Percentiles rank a stretch among this genome's conserved stretches.
These are phyloP conservation scores for Plectropomus leopardus DNA, from an alignment of 2,113 vertebrate genomes.

Conservation along the genomic window DNA sequence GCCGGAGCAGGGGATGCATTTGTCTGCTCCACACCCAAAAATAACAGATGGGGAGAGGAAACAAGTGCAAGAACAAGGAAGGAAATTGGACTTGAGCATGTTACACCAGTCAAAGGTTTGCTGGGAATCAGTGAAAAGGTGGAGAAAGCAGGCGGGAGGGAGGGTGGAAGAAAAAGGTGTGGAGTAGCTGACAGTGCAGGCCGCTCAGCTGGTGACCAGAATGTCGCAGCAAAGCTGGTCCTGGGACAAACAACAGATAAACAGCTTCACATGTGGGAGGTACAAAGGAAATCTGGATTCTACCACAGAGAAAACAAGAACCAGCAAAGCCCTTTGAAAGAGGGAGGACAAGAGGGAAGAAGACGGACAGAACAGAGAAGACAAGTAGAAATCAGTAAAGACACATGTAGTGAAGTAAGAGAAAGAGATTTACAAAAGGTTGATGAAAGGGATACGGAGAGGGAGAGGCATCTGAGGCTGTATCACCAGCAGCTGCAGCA, in stretches of 20 bases:
- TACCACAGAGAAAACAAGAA: constrained; percentile 23
- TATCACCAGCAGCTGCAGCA: constrained; percentile 93
- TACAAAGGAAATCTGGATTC: constrained; percentile 34
- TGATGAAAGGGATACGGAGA: constrained; percentile 77
- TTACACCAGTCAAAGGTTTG: constrained; percentile 75
- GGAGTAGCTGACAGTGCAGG: not conserved
- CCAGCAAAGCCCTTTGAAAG: not conserved
- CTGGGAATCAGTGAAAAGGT: constrained; percentile 20
- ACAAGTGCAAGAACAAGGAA: constrained; percentile 16
- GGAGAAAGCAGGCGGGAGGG: not conserved
- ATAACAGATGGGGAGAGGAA: constrained; percentile 41
- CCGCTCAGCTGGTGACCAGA: constrained; percentile 1
- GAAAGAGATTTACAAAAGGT: constrained; percentile 45
- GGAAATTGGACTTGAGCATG: constrained; percentile 64
- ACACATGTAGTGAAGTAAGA: not conserved
- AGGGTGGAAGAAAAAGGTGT: constrained; percentile 21
- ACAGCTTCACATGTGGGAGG: not conserved
- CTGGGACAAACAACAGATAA: constrained; percentile 15
- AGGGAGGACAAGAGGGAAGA: not conserved
- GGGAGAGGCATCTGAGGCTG: constrained; percentile 86
- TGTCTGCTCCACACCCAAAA: constrained; percentile 84
- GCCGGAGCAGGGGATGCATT: constrained; percentile 56
- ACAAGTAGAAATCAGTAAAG: constrained; percentile 41
- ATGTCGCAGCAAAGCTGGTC: not conserved
- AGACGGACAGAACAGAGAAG: constrained; percentile 26